phyloP scores from a whole-genome alignment of 2,888 invertebrate genomes.

The Scotopteryx bipunctaria region DNA sequence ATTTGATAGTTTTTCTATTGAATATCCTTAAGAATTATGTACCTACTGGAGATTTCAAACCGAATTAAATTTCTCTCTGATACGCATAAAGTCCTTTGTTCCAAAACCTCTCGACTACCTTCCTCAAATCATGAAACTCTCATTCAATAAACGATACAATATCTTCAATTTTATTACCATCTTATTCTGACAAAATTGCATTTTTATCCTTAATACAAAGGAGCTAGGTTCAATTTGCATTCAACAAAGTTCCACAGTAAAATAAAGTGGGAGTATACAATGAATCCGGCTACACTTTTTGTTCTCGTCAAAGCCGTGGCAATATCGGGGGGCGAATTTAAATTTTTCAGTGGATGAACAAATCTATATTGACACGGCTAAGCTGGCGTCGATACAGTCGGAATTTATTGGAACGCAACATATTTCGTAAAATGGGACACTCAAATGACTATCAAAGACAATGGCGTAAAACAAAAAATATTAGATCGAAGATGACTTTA shows the following conservation, averaged over 20 bases:
- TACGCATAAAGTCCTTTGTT: conserved; percentile 8
- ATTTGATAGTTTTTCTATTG: no score
- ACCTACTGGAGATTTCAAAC: not conserved
- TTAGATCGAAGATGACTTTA: no score
- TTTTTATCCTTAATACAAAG: conserved; percentile 35
- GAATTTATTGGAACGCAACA: conserved; percentile 14
- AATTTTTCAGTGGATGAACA: conserved; percentile 58
- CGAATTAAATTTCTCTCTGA: not conserved
- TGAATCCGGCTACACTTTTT: conserved; percentile 46
- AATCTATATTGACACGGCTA: conserved; percentile 55
- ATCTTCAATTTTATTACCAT: conserved; percentile 31
- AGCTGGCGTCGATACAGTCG: conserved; percentile 40
- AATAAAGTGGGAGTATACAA: conserved; percentile 34
- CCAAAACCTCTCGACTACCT: conserved; percentile 9
- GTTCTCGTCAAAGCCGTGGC: conserved; percentile 44
- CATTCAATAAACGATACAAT: conserved; percentile 35
- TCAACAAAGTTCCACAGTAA: conserved; percentile 29
- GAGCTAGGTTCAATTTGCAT: conserved; percentile 39
- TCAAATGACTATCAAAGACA: no score
- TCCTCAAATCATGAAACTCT: conserved; percentile 34
- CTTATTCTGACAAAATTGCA: conserved; percentile 17
- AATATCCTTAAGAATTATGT: no score
- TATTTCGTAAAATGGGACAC: no score
- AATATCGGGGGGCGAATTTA: conserved; percentile 52
- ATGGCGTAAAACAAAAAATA: no score